A percentile compares a stretch with the other conserved stretches of the same genome.
Conservation (phyloP, 2,888 invertebrate species). For the Dynastes hyllus region DNA sequence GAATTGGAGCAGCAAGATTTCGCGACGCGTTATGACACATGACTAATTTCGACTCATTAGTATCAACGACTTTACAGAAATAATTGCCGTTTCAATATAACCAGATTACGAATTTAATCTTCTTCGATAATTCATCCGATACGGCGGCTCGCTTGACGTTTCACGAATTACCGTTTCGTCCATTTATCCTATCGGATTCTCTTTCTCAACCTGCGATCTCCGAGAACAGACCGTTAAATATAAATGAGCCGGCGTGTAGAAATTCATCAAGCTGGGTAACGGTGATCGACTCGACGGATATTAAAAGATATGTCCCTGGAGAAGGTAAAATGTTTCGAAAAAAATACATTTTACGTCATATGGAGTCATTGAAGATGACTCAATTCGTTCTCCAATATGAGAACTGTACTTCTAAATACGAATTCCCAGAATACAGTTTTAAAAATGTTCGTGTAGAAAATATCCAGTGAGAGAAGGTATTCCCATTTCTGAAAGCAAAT, state of each 20-base stretch:
- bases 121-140: slow-evolving; percentile 36
- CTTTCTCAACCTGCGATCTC: neutral
- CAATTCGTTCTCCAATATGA: too few relatives aligned
- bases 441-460: too few relatives aligned
- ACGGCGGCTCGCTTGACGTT: slow-evolving; percentile 27
- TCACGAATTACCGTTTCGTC: slow-evolving; percentile 29
- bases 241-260: slow-evolving; percentile 35
- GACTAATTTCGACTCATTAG: slow-evolving; percentile 24
- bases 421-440: too few relatives aligned
- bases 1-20: neutral
- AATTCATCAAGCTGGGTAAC: slow-evolving; percentile 28
- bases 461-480: too few relatives aligned
- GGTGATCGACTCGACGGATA: slow-evolving; percentile 34
- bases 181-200: slow-evolving; percentile 34
- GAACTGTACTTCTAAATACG: too few relatives aligned
- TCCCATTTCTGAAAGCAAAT: too few relatives aligned
- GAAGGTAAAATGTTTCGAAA: slow-evolving; percentile 26
- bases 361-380: neutral
- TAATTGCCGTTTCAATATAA: slow-evolving; percentile 39
- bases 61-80: slow-evolving; percentile 28
- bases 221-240: slow-evolving; percentile 38
- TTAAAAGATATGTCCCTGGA: slow-evolving; percentile 27
- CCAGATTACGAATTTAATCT: slow-evolving; percentile 41
- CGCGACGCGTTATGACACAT: neutral
- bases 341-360: slow-evolving; percentile 7